phyloP scores from a whole-genome alignment of 2,888 invertebrate genomes.

The Epinotia brunnichana region DNA sequence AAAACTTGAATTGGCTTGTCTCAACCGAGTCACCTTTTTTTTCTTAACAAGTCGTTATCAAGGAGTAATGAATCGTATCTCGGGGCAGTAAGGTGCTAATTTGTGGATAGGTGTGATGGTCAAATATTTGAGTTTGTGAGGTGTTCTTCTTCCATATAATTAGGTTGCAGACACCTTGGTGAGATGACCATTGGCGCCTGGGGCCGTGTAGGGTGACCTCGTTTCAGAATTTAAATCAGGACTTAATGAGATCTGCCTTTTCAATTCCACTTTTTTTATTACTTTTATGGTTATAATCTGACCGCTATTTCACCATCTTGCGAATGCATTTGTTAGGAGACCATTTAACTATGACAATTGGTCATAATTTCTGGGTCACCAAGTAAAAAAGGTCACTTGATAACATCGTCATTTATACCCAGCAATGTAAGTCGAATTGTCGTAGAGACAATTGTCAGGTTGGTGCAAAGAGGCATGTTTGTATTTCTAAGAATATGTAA shows the following conservation, averaged over 20 bases:
- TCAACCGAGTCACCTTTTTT: conserved; percentile 49
- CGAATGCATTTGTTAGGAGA: no score
- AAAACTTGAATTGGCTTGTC: conserved; percentile 42
- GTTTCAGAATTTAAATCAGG: conserved; percentile 23
- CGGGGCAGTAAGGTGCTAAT: conserved; percentile 46
- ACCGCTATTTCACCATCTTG: no score
- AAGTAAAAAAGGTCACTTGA: no score
- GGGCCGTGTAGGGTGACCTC: conserved; percentile 55
- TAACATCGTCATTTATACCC: no score
- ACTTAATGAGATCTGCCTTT: conserved; percentile 18
- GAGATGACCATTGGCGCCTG: conserved; percentile 77
- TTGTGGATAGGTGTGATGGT: conserved; percentile 49
- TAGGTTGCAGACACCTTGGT: conserved; percentile 78
- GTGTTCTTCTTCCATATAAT: conserved; percentile 78
- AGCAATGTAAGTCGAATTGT: no score
- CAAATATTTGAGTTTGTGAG: conserved; percentile 74
- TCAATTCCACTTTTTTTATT: conserved; percentile 2
- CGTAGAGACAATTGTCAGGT: no score
- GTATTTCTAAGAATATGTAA: no score
- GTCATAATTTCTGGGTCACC: no score
- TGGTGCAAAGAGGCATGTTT: no score
- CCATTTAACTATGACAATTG: background rate
- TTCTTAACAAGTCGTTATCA: conserved; percentile 53
- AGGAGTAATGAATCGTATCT: conserved; percentile 51
- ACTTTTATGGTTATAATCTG: background rate